Evolutionary conservation across 2,113 vertebrate genomes (phyloP).

Genomic region (Empidonax traillii): DNA sequence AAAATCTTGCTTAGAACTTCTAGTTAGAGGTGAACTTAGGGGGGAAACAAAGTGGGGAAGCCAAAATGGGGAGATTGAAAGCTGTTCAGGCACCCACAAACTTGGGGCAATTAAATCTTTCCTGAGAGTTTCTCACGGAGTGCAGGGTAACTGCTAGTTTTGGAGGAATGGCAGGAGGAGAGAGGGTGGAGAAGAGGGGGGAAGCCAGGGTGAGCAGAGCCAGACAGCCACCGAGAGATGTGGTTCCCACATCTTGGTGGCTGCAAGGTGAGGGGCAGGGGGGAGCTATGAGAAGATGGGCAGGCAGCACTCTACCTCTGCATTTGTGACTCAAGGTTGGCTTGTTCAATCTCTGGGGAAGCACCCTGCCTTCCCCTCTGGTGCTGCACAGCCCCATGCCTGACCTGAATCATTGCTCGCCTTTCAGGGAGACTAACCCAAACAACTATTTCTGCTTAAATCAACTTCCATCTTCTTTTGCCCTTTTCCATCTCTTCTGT

Average conservation of each 20-base stretch:
- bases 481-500: neutral
- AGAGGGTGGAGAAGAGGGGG: neutral
- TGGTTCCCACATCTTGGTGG: neutral
- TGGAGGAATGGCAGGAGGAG: neutral
- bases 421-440: neutral
- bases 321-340: neutral
- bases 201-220: neutral
- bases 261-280: neutral
- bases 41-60: neutral
- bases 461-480: neutral
- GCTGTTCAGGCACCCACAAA: accelerated
- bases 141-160: neutral
- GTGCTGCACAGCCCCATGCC: neutral
- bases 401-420: neutral
- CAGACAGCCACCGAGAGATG: neutral
- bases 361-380: neutral
- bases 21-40: neutral
- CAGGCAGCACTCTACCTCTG: neutral
- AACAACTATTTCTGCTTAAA: neutral
- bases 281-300: neutral
- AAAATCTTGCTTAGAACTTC: neutral
- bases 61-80: neutral
- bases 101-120: neutral
- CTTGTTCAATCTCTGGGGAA: neutral
- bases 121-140: neutral